Percentiles rank a stretch among this genome's conserved stretches.
These are phyloP conservation scores for Leptocoma aspasia DNA, from an alignment of 2,113 vertebrate species.

Conservation along the genomic window DNA sequence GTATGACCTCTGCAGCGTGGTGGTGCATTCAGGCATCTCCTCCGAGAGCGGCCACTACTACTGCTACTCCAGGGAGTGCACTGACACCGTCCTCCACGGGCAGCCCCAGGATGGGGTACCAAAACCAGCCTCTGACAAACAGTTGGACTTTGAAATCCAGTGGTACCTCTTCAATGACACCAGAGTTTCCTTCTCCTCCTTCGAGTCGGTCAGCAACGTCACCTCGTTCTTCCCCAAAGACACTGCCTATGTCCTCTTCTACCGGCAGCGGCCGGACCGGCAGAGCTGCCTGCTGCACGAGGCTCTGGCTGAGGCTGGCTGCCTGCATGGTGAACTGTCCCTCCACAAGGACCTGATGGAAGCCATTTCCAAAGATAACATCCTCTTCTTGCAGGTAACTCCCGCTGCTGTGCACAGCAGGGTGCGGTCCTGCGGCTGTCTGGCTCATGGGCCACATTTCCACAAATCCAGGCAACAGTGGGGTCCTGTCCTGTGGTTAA, in stretches of 20 bases:
- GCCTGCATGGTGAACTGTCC: conserved; percentile 38
- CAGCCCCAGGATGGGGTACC: background rate
- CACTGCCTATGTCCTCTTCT: conserved; percentile 81
- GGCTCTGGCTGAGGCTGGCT: background rate
- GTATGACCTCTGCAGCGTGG: conserved; percentile 80
- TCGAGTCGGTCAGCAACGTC: conserved; percentile 78
- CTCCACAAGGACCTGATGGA: conserved; percentile 82
- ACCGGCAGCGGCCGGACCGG: conserved; percentile 62
- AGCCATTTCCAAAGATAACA: conserved; percentile 82
- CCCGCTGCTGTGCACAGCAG: background rate
- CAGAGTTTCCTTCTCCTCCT: conserved; percentile 82
- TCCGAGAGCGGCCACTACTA: conserved; percentile 84
- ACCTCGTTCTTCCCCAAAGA: conserved; percentile 84
- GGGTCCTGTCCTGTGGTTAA: background rate
- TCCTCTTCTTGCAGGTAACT: conserved; percentile 80
- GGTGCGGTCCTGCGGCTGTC: rapidly evolving
- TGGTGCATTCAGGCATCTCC: conserved; percentile 81
- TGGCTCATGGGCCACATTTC: rapidly evolving
- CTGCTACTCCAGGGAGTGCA: conserved; percentile 80
- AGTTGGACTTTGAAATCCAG: conserved; percentile 70
- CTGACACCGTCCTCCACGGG: rapidly evolving
- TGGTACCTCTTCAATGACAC: conserved; percentile 86
- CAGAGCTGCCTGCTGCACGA: background rate
- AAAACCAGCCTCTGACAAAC: background rate
- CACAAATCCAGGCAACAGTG: background rate